Base-by-base conservation (phyloP, 2,113 vertebrate species). In the Physeter macrocephalus region DNA sequence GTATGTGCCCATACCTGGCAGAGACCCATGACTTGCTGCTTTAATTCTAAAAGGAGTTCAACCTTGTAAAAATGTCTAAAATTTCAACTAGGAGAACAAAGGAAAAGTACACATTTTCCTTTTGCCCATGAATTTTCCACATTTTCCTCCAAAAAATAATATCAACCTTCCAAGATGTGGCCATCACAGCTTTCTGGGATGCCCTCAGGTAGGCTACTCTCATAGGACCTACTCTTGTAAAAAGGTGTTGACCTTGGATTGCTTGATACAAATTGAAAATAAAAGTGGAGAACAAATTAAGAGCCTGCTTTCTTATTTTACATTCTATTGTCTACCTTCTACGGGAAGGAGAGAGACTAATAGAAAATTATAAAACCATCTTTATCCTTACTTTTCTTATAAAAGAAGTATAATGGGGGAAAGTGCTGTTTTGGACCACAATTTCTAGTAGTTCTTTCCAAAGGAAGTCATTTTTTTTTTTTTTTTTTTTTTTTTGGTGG, bases 1-100 rank as follows among this genome's bases (percentile, higher is more conserved):
- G 34, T 46, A 29, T 67, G 72, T 59, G 17, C 61, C 54, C 31
- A 89, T 1, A 31, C 5, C 9, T 72, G 71, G 46, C 83, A 86
- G n/a, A 93, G 96, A 81, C n/a, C 54, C 52, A 57, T 80, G 43
- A 87, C 21, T 71, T 66, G 4, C 6, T 82, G 64, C 74, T 75
- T 89, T 21, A 94, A 57, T 78, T 94, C 90, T 82, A 29, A 92
- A 90, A 78, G 34, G 87, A 94, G 54, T 93, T 77, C 23, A 84
- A 15, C 27, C 29, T 88, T 81, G 36, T 72, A 74, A 97, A 95
- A 97, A 61, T 59, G 31, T 77, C 54, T 72, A 69, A 88, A 95
- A 80, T 69, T 93, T 85, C 59, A 95, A 52, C 21, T 46, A 49
- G 8, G 0, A 91, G 64, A 74, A 95, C 18, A 82, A 88, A 96